Percentiles rank a stretch among this genome's conserved stretches.
phyloP scores from a whole-genome alignment of 2,113 vertebrate species.

The Pelecanus crispus region DNA sequence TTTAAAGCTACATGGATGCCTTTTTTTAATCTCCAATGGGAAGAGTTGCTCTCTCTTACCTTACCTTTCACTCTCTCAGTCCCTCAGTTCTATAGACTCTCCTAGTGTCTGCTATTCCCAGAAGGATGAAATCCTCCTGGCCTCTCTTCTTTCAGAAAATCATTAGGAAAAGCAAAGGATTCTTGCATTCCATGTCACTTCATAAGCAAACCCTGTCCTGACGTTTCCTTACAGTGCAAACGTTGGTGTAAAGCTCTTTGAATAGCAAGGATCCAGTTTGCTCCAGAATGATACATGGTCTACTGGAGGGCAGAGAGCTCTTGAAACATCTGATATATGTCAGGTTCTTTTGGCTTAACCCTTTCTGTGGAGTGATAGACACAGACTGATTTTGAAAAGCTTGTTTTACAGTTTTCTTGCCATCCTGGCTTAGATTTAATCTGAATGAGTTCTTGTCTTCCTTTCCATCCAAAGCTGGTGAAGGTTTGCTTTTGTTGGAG shows the following conservation, averaged over 20 bases:
- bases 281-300: not conserved
- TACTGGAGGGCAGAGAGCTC: not conserved
- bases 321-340: not conserved
- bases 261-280: not conserved
- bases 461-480: not conserved
- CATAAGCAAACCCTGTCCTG: not conserved
- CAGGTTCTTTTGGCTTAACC: not conserved
- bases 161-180: not conserved
- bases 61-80: not conserved
- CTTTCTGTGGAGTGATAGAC: not conserved
- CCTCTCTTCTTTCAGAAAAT: not conserved
- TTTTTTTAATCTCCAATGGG: not conserved
- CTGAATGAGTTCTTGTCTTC: not conserved
- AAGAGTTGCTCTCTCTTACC: not conserved
- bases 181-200: not conserved
- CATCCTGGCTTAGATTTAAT: not conserved
- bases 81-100: not conserved
- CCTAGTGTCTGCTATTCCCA: not conserved
- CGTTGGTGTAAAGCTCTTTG: not conserved
- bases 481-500: not conserved
- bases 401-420: not conserved
- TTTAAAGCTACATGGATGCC: not conserved
- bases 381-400: not conserved
- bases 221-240: not conserved
- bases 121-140: not conserved